Evolutionary conservation across 2,797 vertebrate genomes (phyloP), one percentile per base, ranked within the genome.

Genomic region (Catostomus latipinnis): DNA sequence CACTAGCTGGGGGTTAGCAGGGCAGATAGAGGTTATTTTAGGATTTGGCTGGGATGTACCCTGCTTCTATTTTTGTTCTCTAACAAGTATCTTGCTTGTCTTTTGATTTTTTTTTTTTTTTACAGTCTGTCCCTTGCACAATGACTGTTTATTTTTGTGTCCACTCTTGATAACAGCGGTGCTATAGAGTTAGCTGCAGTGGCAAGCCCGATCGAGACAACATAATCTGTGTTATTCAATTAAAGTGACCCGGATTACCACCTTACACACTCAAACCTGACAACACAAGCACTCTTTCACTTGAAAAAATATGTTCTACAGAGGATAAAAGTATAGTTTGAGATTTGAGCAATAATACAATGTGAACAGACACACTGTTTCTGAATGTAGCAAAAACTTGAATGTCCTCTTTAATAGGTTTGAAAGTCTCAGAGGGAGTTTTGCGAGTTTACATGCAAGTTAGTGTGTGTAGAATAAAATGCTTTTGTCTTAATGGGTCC

Each of bases 151-250:
- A 18, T 22, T 22, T 22, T 22, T 18, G 16, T 52, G 66, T 22
- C 14, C 18, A 12, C 14, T 73, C 10, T 49, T 13, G 45, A 34
- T 48, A 72, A 45, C 43, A 70, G 13, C 57, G 56, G 62, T 60
- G 76, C 58, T 72, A 22, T 5, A n/a, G 8, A 62, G 71, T 60
- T 58, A 14, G 71, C 22, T 22, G 56, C 56, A 12, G 6, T 54
- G 52, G 22, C n/a, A 68, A 61, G 16, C 18, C 71, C 43, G 14
- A 50, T 60, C 60, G 71, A 54, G 52, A 70, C 72, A 18, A 76
- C 73, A 80, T 83, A 79, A 86, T 86, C 72, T 78, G 46, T 6
- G 14, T 79, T 83, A 86, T 80, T 84, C 78, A 62, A 86, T 86
- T 84, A 86, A 83, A 81, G 63, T 46, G 78, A 78, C 82, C 34